These are phyloP conservation scores for Tapirus indicus DNA, from an alignment of 2,797 vertebrate genomes.

Conservation along the genomic window DNA sequence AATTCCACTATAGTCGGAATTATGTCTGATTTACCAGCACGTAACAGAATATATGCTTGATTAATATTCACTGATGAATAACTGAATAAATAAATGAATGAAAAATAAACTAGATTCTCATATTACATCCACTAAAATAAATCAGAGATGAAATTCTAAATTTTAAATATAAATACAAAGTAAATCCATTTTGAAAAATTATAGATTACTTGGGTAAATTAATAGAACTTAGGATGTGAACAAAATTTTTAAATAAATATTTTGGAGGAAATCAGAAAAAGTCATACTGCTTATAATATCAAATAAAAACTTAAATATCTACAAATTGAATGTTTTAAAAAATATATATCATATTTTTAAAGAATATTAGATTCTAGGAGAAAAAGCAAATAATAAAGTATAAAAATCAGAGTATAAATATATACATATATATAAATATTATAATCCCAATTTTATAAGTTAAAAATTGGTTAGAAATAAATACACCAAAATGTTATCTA, in stretches of 20 bases:
- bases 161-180: conserved; percentile 41
- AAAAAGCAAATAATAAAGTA: conserved; percentile 1
- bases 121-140: conserved; percentile 11
- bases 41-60: conserved; percentile 11
- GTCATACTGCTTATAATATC: not conserved
- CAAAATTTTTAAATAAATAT: not conserved
- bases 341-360: not conserved
- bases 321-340: not conserved
- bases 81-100: not conserved
- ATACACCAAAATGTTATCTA: not conserved
- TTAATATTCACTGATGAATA: not conserved
- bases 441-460: conserved; percentile 19
- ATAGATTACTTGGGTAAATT: conserved; percentile 34
- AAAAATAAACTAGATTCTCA: not conserved
- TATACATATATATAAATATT: not conserved
- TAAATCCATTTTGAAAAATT: not conserved
- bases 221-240: conserved; percentile 7
- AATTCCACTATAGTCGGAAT: not conserved
- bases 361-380: not conserved
- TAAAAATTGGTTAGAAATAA: conserved; percentile 38
- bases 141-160: conserved; percentile 17
- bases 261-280: conserved; percentile 29
- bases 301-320: conserved; percentile 11
- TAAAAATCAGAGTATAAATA: not conserved
- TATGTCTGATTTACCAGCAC: not conserved